Conservation (phyloP, 2,113 vertebrate genomes). For the Dasyurus viverrinus region DNA sequence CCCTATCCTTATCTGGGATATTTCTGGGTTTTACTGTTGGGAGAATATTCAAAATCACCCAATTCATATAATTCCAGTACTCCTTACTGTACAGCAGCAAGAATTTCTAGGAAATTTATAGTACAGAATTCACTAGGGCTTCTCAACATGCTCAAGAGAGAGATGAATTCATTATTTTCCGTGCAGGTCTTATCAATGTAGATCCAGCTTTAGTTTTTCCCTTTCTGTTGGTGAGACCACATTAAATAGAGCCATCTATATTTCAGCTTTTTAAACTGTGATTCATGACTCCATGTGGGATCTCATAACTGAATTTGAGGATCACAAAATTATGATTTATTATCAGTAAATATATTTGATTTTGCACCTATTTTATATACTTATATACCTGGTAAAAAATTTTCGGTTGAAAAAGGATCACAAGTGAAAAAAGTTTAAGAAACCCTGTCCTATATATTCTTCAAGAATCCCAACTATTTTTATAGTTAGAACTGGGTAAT, state of each 20-base stretch:
- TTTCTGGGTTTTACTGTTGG: background rate
- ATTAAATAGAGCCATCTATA: background rate
- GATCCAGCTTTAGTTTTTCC: background rate
- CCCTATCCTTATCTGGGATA: background rate
- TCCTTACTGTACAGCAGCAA: background rate
- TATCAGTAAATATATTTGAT: too few relatives aligned
- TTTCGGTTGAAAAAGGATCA: too few relatives aligned
- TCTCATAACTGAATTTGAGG: too few relatives aligned
- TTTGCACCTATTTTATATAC: too few relatives aligned
- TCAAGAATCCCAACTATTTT: too few relatives aligned
- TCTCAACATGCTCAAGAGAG: background rate
- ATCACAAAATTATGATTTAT: too few relatives aligned
- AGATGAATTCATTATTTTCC: background rate
- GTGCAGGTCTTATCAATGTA: background rate
- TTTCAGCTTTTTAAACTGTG: too few relatives aligned
- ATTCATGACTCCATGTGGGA: too few relatives aligned
- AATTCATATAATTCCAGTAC: background rate
- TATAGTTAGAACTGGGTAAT: background rate
- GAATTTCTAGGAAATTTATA: background rate
- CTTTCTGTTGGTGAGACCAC: background rate
- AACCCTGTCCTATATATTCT: too few relatives aligned
- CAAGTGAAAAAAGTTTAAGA: too few relatives aligned
- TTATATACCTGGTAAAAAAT: too few relatives aligned
- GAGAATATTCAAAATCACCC: background rate
- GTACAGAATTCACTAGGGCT: background rate